phyloP scores from a whole-genome alignment of 2,797 vertebrate species.

The Cheirogaleus major region DNA sequence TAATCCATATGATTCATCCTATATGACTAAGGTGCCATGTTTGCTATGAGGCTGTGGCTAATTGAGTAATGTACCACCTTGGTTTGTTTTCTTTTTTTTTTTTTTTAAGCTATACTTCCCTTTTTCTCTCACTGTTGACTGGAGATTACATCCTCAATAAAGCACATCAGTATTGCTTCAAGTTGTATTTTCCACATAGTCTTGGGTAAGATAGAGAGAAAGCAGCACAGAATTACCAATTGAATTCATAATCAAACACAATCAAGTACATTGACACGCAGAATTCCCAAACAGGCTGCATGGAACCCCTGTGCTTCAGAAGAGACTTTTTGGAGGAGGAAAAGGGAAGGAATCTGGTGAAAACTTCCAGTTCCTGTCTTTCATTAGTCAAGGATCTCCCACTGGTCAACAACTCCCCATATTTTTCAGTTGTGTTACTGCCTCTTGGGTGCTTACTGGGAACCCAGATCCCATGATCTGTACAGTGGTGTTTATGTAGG shows the following conservation, averaged over 20 bases:
- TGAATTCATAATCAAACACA: background rate
- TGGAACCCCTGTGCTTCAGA: background rate
- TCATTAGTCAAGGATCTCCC: background rate
- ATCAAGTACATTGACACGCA: background rate
- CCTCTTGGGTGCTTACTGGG: too few species aligned
- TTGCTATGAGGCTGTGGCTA: background rate
- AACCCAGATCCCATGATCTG: background rate
- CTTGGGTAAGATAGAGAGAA: background rate
- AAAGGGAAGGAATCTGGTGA: background rate
- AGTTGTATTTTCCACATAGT: background rate
- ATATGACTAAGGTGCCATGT: too few species aligned
- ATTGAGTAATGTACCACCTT: background rate
- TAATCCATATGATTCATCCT: background rate
- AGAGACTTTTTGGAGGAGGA: background rate
- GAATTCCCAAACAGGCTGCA: background rate
- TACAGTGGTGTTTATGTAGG: background rate
- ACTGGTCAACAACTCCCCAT: background rate
- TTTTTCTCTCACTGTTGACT: background rate
- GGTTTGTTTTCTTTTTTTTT: background rate
- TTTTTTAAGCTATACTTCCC: background rate
- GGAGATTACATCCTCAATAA: background rate
- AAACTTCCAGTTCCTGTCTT: background rate
- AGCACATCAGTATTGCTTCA: background rate
- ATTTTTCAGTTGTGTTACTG: background rate
- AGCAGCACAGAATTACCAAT: background rate